phyloP scores from a whole-genome alignment of 2,797 vertebrate species.

The Mallotus villosus region DNA sequence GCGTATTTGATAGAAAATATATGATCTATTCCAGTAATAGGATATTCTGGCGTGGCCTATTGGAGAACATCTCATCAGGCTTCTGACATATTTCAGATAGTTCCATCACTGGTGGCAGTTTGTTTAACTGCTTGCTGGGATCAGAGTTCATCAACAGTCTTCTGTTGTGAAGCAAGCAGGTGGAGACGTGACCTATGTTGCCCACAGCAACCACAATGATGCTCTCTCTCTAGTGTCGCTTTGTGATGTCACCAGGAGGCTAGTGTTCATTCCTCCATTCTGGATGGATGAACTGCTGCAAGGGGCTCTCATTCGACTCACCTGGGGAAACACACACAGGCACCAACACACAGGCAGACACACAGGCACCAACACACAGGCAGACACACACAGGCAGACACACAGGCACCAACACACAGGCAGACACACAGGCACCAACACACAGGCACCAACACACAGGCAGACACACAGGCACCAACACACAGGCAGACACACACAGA shows the following conservation, averaged over 20 bases:
- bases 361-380: too few species aligned
- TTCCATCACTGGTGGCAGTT: too few species aligned
- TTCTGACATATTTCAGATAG: too few species aligned
- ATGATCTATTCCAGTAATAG: too few species aligned
- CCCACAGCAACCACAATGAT: too few species aligned
- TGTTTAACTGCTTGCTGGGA: too few species aligned
- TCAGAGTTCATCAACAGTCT: too few species aligned
- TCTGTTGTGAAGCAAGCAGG: too few species aligned
- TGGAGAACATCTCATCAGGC: too few species aligned
- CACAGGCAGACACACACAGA: slow-evolving; percentile 2
- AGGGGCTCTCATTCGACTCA: slow-evolving; percentile 49
- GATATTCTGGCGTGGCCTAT: too few species aligned
- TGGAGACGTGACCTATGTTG: too few species aligned
- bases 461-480: slow-evolving; percentile 1
- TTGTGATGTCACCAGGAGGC: background rate
- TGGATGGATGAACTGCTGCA: slow-evolving; percentile 62
- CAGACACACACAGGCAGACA: slow-evolving; percentile 17
- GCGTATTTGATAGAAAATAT: too few species aligned
- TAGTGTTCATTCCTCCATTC: slow-evolving; percentile 66
- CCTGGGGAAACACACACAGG: slow-evolving; percentile 38
- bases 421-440: slow-evolving; percentile 17
- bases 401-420: slow-evolving; percentile 16
- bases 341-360: slow-evolving; percentile 24
- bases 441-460: slow-evolving; percentile 20
- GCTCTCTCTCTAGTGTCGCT: background rate